phyloP scores from a whole-genome alignment of 2,888 invertebrate genomes.

The Sericinus montela region DNA sequence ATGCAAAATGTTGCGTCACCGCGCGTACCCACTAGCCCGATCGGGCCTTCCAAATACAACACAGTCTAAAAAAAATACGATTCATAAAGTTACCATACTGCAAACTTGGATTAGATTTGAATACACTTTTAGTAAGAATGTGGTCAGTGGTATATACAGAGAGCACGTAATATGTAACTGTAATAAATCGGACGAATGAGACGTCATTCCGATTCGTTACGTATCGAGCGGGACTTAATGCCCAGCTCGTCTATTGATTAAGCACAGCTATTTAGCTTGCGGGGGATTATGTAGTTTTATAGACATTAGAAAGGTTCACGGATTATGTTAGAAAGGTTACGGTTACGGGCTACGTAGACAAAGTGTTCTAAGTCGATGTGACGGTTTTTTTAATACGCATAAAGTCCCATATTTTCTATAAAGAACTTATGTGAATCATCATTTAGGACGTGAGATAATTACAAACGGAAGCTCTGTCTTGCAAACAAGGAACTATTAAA shows the following conservation, averaged over 20 bases:
- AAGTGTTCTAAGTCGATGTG: neutral
- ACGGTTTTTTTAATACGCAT: too few species aligned
- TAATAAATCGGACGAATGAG: conserved; percentile 74
- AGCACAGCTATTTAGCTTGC: conserved; percentile 64
- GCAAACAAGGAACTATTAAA: too few species aligned
- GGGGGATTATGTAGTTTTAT: conserved; percentile 45
- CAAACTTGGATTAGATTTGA: neutral
- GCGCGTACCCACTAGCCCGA: conserved; percentile 36
- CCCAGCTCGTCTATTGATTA: conserved; percentile 63
- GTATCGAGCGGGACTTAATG: conserved; percentile 60
- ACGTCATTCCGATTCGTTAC: conserved; percentile 73
- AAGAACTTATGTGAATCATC: too few species aligned
- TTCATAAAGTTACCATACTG: conserved; percentile 23
- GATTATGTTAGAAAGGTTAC: conserved; percentile 27
- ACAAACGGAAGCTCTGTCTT: too few species aligned
- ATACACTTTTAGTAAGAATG: conserved; percentile 25
- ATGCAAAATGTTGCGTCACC: conserved; percentile 75
- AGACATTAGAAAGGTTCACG: conserved; percentile 29
- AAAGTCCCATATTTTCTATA: too few species aligned
- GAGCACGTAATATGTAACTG: conserved; percentile 40
- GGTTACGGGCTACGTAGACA: conserved; percentile 15
- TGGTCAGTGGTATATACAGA: conserved; percentile 30
- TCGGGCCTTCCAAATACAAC: conserved; percentile 25
- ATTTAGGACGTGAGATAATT: too few species aligned
- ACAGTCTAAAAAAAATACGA: conserved; percentile 33